Conservation (phyloP, 2,113 vertebrate species). For the Nannobrachium achirus region DNA sequence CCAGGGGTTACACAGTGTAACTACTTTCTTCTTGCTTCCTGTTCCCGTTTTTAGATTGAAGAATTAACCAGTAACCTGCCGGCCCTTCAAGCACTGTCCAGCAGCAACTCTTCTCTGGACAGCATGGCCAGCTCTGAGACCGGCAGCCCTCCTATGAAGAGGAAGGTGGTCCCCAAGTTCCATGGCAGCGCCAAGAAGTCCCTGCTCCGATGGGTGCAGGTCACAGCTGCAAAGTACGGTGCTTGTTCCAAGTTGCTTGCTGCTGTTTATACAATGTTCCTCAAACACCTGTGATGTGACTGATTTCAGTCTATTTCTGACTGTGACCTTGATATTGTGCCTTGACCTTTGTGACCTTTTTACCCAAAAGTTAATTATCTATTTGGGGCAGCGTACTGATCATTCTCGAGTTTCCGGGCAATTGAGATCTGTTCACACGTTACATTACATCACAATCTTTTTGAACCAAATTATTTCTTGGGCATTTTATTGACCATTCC, state of each 20-base stretch:
- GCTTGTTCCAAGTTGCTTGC: not conserved
- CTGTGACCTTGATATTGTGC: too few species aligned
- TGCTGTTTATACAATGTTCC: too few species aligned
- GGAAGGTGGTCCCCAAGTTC: slow-evolving; percentile 88
- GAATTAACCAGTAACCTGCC: slow-evolving; percentile 96
- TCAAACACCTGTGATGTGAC: too few species aligned
- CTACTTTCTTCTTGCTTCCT: not conserved
- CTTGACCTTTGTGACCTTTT: too few species aligned
- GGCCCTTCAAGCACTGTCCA: slow-evolving; percentile 86
- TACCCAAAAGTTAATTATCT: too few species aligned
- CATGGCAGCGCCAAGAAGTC: slow-evolving; percentile 94
- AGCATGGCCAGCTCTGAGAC: slow-evolving; percentile 87
- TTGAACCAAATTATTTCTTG: too few species aligned
- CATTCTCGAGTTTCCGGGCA: too few species aligned
- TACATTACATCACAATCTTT: too few species aligned
- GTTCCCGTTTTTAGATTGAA: slow-evolving; percentile 85
- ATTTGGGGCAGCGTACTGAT: too few species aligned
- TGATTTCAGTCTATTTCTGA: too few species aligned
- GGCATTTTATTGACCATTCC: too few species aligned
- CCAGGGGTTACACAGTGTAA: not conserved
- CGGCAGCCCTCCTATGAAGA: slow-evolving; percentile 92
- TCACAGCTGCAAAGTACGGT: slow-evolving; percentile 88
- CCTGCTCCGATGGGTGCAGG: slow-evolving; percentile 93
- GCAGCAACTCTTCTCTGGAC: slow-evolving; percentile 92
- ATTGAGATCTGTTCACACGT: too few species aligned